A percentile compares a stretch with the other conserved stretches of the same genome.
These are phyloP conservation scores for Macrosiphum euphorbiae DNA, from an alignment of 2,888 invertebrate species.

Conservation along the genomic window DNA sequence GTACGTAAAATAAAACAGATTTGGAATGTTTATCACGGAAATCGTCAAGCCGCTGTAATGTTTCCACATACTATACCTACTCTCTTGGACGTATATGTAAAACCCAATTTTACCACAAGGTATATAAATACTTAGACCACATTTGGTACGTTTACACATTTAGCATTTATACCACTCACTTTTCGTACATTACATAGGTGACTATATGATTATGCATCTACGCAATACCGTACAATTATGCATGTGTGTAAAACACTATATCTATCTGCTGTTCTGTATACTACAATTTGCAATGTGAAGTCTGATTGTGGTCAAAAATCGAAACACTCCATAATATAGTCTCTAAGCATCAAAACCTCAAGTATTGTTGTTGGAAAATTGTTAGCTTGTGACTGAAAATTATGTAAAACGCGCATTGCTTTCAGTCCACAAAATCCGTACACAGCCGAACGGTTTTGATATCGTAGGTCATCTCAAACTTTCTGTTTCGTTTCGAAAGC, in stretches of 20 bases:
- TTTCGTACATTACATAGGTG: not conserved
- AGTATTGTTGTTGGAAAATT: conserved; percentile 14
- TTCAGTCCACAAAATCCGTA: not conserved
- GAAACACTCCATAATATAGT: not conserved
- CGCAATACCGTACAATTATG: not conserved
- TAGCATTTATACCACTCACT: conserved; percentile 26
- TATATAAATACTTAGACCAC: conserved; percentile 37
- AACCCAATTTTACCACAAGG: conserved; percentile 7
- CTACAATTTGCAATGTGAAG: not conserved
- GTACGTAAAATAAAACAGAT: not conserved
- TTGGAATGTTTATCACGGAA: not conserved
- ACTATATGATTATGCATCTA: not conserved
- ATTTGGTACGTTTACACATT: conserved; percentile 23
- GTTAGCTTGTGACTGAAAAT: not conserved
- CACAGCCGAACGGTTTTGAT: not conserved
- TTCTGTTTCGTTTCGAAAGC: not conserved
- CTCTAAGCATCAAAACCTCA: not conserved
- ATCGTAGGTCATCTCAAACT: not conserved
- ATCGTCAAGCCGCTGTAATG: not conserved
- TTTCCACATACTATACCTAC: not conserved
- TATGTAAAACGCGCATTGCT: not conserved
- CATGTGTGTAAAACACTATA: not conserved
- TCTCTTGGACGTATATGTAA: not conserved
- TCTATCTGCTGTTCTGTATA: not conserved
- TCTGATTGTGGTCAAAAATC: not conserved